phyloP scores from a whole-genome alignment of 2,113 vertebrate species.

The Eptesicus fuscus region DNA sequence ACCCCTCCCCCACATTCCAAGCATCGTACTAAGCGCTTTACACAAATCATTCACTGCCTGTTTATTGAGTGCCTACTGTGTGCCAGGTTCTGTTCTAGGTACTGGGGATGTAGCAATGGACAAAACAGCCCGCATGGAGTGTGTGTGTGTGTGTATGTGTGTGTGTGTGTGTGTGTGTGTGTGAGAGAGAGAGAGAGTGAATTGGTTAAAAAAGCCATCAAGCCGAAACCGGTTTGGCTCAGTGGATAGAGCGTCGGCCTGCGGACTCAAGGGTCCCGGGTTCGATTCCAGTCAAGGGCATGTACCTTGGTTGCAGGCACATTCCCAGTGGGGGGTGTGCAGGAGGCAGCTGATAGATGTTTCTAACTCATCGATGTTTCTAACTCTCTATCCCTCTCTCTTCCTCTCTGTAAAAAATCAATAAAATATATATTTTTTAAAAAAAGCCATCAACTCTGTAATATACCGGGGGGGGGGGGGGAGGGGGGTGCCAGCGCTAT shows the following conservation, averaged over 20 bases:
- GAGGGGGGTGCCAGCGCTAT: neutral
- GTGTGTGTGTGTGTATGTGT: neutral
- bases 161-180: neutral
- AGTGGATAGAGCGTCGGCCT: no score
- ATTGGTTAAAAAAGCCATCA: neutral
- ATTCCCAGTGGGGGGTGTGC: no score
- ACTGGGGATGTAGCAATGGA: neutral
- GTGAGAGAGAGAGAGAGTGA: neutral
- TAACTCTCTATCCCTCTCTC: no score
- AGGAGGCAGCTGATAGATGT: no score
- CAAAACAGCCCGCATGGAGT: neutral
- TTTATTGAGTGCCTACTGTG: neutral
- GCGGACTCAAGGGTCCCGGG: no score
- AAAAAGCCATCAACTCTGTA: neutral
- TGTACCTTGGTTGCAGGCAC: no score
- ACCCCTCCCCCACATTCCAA: neutral
- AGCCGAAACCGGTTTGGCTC: no score
- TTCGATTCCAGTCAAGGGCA: no score
- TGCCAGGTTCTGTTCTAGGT: neutral
- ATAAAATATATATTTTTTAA: no score
- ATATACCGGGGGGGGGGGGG: no score
- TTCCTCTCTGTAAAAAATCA: no score
- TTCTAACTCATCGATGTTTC: no score
- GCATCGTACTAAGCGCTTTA: neutral
- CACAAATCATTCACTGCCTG: fast-evolving